Conservation (phyloP, 2,888 invertebrate genomes). For the Eristalis pertinax region DNA sequence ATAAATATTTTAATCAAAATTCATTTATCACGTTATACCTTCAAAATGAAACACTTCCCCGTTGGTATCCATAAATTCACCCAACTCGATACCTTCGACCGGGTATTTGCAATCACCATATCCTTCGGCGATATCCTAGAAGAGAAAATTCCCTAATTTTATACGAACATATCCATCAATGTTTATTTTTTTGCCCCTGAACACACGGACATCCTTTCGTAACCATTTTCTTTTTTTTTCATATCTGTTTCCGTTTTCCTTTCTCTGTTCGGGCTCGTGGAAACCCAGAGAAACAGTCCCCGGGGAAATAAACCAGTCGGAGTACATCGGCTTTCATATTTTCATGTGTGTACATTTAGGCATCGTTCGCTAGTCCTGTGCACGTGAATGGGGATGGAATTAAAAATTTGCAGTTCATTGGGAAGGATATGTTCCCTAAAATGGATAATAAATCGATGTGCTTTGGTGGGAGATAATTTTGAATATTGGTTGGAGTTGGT, state of each 20-base stretch:
- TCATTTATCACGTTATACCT: background rate
- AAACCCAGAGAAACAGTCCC: slow-evolving; percentile 4
- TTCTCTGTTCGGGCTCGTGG: background rate
- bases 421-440: slow-evolving; percentile 9
- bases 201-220: slow-evolving; percentile 9
- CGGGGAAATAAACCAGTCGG: slow-evolving; percentile 4
- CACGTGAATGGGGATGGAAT: background rate
- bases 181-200: background rate
- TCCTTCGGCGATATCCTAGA: slow-evolving; percentile 16
- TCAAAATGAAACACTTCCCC: background rate
- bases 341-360: background rate
- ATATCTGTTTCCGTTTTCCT: background rate
- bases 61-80: background rate
- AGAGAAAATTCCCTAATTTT: slow-evolving; percentile 28
- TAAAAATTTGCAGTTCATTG: slow-evolving; percentile 24
- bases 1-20: background rate
- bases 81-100: background rate
- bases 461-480: slow-evolving; percentile 13
- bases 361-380: background rate
- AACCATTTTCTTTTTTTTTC: slow-evolving; percentile 11
- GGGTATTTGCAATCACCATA: slow-evolving; percentile 28
- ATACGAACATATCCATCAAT: background rate
- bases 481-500: background rate
- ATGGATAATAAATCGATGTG: slow-evolving; percentile 33
- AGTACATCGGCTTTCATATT: background rate